These are phyloP conservation scores for Deroplatys truncata DNA, from an alignment of 2,888 invertebrate species.

Conservation along the genomic window DNA sequence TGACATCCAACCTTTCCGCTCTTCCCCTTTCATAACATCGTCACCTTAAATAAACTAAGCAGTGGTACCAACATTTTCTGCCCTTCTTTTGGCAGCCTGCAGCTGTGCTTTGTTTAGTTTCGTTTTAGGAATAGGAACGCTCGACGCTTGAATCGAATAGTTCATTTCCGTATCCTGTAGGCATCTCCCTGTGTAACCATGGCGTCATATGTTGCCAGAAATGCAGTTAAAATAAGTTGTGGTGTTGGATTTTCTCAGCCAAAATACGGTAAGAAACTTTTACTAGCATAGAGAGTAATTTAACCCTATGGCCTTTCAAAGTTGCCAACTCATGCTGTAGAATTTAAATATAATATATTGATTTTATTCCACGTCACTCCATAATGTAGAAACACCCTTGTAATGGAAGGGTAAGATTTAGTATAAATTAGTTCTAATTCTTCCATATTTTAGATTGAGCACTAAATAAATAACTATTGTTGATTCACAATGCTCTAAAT, in stretches of 20 bases:
- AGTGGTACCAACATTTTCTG: not conserved
- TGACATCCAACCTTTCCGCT: not conserved
- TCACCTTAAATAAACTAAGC: not conserved
- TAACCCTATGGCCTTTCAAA: not conserved
- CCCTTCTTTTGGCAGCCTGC: not conserved
- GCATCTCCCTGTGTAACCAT: not conserved
- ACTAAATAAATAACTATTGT: no score
- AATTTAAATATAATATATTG: no score
- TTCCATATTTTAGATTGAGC: no score
- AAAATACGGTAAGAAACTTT: not conserved
- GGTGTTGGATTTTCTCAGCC: not conserved
- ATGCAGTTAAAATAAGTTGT: not conserved
- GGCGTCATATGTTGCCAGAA: constrained; percentile 3
- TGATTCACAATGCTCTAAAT: no score
- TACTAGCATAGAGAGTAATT: not conserved
- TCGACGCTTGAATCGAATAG: not conserved
- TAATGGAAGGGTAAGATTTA: no score
- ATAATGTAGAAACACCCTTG: no score
- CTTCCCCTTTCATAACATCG: not conserved
- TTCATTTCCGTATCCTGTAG: not conserved
- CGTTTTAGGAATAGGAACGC: not conserved
- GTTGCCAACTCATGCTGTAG: not conserved
- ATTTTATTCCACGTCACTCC: not conserved
- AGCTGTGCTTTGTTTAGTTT: not conserved
- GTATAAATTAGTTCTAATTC: no score